Evolutionary conservation across 2,113 vertebrate species (phyloP), one percentile per base, ranked within the genome.

Genomic region (Misgurnus anguillicaudatus): DNA sequence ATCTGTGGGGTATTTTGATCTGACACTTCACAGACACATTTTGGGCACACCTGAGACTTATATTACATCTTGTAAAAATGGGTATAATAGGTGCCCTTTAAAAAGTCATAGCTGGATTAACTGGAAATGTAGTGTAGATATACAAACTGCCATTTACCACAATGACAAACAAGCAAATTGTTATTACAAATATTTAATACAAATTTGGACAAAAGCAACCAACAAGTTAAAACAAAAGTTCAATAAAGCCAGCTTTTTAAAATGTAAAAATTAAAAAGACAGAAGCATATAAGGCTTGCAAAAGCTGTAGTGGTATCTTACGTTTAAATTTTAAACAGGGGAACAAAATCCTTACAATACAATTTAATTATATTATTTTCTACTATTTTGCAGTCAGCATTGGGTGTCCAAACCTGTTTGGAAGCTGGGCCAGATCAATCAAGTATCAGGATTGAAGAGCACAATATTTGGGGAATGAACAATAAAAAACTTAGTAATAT

Each of bases 251-350:
- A 41, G 16, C 24, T 55, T n/a, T 68, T 70, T 70, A 17, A 68
- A 14, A 72, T 45, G 19, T 11, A 45, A n/a, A 47, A 13, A 7
- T 4, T 1, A 0, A 47, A 74, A 47, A 31, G 14, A 10, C 5
- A 31, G 1, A 11, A 45, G 41, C 65, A 45, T 6, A 38, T 47
- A 4, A 62, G 41, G 21, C 19, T 62, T 31, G 57, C 41, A 36
- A 21, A 74, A 47, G 71, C 21, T 62, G 39, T 74, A 74, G 72
- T 74, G 72, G 72, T 74, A 74, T 61, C 41, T 62, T 8, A 31
- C 14, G 5, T 74, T 62, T n/a, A 36, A 3, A 62, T 74, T 48
- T 73, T 9, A 58, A 58, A 72, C n/a, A 39, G 38, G 70, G 70
- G 53, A 42, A 42, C 53, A 47, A 67, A 53, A 61, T 48, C 51